These are phyloP conservation scores for Scrobipalpa costella DNA, from an alignment of 2,888 invertebrate species.

Conservation along the genomic window DNA sequence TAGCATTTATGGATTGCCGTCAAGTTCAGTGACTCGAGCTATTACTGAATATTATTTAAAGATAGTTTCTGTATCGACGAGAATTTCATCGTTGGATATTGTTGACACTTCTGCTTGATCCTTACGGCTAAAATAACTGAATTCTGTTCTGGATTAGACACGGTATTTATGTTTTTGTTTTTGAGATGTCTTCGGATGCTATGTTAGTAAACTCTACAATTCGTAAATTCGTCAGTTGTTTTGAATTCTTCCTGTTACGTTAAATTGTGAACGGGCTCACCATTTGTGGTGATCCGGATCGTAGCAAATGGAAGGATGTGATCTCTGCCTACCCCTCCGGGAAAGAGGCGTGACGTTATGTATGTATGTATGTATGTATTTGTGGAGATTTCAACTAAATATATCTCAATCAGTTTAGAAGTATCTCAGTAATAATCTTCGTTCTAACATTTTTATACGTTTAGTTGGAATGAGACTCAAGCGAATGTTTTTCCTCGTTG, in stretches of 20 bases:
- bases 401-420: slow-evolving; percentile 1
- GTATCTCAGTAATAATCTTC: slow-evolving; percentile 9
- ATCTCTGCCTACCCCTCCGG: too few species aligned
- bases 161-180: not conserved
- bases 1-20: slow-evolving; percentile 38
- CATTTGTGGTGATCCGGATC: too few species aligned
- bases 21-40: slow-evolving; percentile 49
- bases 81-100: slow-evolving; percentile 37
- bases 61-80: slow-evolving; percentile 44
- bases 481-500: slow-evolving; percentile 4
- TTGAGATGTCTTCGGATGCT: not conserved
- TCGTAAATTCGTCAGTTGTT: not conserved
- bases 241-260: not conserved
- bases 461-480: slow-evolving; percentile 7
- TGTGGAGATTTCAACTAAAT: not conserved
- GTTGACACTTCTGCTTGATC: not conserved
- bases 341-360: too few species aligned
- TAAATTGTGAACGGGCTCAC: not conserved
- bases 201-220: slow-evolving; percentile 10
- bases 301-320: too few species aligned
- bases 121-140: too few species aligned
- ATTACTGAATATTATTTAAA: slow-evolving; percentile 39
- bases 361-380: not conserved
- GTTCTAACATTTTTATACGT: slow-evolving; percentile 19
- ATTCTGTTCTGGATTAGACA: not conserved